Conservation (phyloP, 1,140 invertebrate genomes). For the Penaeus chinensis region DNA sequence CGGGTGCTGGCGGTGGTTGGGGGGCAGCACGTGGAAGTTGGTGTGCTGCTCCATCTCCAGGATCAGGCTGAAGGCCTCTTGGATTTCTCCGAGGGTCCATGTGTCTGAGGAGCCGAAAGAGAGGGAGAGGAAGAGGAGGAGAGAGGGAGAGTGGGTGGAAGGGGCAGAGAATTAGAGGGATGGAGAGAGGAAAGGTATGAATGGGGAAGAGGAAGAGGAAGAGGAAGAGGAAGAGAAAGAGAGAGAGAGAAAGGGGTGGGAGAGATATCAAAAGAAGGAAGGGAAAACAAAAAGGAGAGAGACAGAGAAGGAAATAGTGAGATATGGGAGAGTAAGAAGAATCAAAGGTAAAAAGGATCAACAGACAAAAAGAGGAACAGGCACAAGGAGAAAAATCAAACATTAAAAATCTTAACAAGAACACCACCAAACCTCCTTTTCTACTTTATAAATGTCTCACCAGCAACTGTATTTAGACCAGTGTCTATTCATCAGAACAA, state of each 20-base stretch:
- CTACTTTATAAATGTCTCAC: too few species aligned
- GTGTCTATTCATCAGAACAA: too few species aligned
- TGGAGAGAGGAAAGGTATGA: neutral
- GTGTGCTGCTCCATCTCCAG: constrained; percentile 52
- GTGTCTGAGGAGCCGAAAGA: constrained; percentile 23
- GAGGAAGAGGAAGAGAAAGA: neutral
- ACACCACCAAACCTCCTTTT: too few species aligned
- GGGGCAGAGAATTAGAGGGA: neutral
- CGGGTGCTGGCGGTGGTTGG: constrained; percentile 49
- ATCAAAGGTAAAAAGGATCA: neutral
- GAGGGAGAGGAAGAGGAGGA: neutral
- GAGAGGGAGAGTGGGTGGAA: neutral
- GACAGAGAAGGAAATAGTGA: too few species aligned
- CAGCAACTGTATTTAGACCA: too few species aligned
- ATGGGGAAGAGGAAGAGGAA: neutral
- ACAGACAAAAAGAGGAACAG: neutral
- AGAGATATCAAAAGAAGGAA: neutral
- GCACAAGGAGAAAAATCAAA: too few species aligned
- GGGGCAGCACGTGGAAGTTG: constrained; percentile 52
- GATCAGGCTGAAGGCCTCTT: constrained; percentile 49
- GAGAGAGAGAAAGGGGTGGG: neutral
- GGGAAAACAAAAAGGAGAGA: too few species aligned
- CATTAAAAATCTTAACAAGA: too few species aligned
- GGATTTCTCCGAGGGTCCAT: constrained; percentile 36
- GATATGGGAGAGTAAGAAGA: neutral